Conservation (phyloP, 2,113 vertebrate genomes). For the Miniopterus natalensis region DNA sequence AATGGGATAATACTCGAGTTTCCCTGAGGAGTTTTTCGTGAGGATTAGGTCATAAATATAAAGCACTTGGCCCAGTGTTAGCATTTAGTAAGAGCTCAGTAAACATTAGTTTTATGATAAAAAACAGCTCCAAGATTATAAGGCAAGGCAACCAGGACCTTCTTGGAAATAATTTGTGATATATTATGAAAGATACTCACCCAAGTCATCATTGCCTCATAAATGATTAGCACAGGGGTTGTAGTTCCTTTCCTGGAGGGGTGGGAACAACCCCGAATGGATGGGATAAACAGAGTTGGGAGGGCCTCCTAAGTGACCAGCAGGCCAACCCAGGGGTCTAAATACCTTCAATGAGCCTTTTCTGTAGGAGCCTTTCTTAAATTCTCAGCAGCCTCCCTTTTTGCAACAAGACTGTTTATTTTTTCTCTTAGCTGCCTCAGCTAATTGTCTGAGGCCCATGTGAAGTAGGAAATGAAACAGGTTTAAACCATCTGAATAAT, state of each 20-base stretch:
- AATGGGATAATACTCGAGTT: neutral
- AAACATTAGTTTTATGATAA: conserved; percentile 2
- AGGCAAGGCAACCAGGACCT: neutral
- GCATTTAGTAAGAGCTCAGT: neutral
- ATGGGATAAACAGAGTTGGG: neutral
- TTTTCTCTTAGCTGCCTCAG: neutral
- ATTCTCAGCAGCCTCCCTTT: neutral
- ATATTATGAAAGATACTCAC: neutral
- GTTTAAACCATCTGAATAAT: neutral
- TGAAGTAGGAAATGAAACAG: conserved; percentile 28
- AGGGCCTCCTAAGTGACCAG: neutral
- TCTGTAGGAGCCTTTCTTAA: conserved; percentile 4
- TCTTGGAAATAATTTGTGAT: neutral
- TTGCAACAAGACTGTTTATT: neutral
- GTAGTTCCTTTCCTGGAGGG: neutral
- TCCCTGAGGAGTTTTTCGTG: neutral
- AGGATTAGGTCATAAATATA: neutral
- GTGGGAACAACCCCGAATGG: neutral
- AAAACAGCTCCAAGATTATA: neutral
- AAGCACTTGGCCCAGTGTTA: conserved; percentile 28
- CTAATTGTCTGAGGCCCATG: neutral
- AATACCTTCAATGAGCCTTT: neutral
- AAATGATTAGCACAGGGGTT: neutral
- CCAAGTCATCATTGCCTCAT: neutral
- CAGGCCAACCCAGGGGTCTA: neutral